Conservation (phyloP, 2,888 invertebrate species). For the Pristionchus entomophagus region DNA sequence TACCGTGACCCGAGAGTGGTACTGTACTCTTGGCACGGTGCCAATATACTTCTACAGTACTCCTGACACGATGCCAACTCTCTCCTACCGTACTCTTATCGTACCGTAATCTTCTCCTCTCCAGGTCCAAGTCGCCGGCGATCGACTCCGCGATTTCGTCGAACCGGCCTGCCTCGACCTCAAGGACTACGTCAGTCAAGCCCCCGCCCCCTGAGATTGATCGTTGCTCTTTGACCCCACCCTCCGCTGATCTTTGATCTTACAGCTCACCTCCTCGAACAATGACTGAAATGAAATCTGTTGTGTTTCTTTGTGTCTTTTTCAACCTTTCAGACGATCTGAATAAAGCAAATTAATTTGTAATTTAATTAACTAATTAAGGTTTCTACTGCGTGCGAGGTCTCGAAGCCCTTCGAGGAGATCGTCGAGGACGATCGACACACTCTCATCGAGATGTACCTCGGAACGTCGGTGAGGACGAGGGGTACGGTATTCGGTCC, state of each 20-base stretch:
- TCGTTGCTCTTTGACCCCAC: too few species aligned
- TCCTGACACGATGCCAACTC: too few species aligned
- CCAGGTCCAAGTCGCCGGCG: constrained; percentile 1
- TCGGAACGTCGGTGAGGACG: constrained; percentile 4
- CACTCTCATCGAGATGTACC: constrained; percentile 18
- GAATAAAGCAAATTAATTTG: background rate
- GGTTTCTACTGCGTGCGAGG: background rate
- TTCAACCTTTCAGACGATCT: too few species aligned
- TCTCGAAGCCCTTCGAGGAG: background rate
- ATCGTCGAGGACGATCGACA: constrained; percentile 11
- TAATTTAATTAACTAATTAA: background rate
- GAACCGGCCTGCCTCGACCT: constrained; percentile 42
- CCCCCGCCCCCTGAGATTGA: too few species aligned
- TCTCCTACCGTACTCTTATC: background rate
- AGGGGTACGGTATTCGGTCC: too few species aligned
- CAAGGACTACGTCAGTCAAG: constrained; percentile 1
- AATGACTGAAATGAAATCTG: too few species aligned
- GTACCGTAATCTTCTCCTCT: background rate
- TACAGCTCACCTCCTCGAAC: too few species aligned
- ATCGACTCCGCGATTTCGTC: constrained; percentile 20
- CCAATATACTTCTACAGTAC: constrained; percentile 19
- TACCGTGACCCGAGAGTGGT: too few species aligned
- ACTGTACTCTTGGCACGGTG: background rate
- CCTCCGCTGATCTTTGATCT: too few species aligned
- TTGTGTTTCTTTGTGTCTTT: too few species aligned